These are phyloP conservation scores for Noctua janthe DNA, from an alignment of 2,888 invertebrate species.

Conservation along the genomic window DNA sequence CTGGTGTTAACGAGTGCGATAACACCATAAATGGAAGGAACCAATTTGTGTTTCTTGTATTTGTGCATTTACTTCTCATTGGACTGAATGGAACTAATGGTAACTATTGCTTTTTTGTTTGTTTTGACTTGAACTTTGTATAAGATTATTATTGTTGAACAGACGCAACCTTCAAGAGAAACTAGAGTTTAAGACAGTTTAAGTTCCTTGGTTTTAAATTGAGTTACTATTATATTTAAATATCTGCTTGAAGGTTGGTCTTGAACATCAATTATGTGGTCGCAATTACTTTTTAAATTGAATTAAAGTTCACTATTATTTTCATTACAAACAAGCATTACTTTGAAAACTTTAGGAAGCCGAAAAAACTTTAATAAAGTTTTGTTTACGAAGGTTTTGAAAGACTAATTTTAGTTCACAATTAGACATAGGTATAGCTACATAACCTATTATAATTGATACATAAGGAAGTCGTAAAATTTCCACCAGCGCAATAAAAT, in stretches of 20 bases:
- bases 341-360: background rate
- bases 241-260: background rate
- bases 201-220: background rate
- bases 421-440: background rate
- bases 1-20: constrained; percentile 89
- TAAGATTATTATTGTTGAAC: constrained; percentile 28
- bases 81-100: constrained; percentile 90
- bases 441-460: background rate
- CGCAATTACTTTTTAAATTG: background rate
- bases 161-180: background rate
- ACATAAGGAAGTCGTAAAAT: constrained; percentile 27
- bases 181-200: background rate
- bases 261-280: background rate
- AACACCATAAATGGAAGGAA: constrained; percentile 88
- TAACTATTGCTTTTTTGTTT: constrained; percentile 75
- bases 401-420: background rate
- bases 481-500: constrained; percentile 14
- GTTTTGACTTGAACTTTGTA: constrained; percentile 52
- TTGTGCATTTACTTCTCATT: constrained; percentile 89
- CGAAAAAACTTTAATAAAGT: background rate
- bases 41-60: constrained; percentile 89
- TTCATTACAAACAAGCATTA: background rate
- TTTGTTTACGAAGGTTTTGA: background rate
- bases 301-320: background rate
- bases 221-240: background rate